phyloP scores from a whole-genome alignment of 1,140 invertebrate genomes.

The Atopsyche davidsoni region DNA sequence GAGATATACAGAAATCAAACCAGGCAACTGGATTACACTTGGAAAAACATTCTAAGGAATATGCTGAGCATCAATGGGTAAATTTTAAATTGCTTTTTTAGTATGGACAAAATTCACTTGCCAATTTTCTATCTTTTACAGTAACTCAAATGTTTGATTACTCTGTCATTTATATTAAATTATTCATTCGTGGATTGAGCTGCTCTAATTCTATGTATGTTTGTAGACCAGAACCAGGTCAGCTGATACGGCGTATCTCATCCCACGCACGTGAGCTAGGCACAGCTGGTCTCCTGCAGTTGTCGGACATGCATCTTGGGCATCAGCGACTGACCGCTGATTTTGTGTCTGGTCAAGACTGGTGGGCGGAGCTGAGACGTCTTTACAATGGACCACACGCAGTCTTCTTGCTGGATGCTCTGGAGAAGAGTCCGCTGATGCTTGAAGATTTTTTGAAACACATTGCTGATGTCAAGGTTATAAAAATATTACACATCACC shows the following conservation, averaged over 20 bases:
- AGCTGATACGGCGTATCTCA: slow-evolving; percentile 11
- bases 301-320: slow-evolving; percentile 37
- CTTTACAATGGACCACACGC: slow-evolving; percentile 36
- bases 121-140: no score
- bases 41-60: slow-evolving; percentile 16
- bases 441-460: slow-evolving; percentile 37
- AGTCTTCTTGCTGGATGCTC: slow-evolving; percentile 33
- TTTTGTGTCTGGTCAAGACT: slow-evolving; percentile 39
- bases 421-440: slow-evolving; percentile 38
- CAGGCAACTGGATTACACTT: not conserved
- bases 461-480: slow-evolving; percentile 42
- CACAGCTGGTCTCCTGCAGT: slow-evolving; percentile 39
- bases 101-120: no score
- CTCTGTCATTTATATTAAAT: no score
- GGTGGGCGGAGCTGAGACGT: slow-evolving; percentile 37
- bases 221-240: slow-evolving; percentile 18
- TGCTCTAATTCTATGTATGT: not conserved
- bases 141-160: no score
- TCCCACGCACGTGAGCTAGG: slow-evolving; percentile 37
- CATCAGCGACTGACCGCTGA: slow-evolving; percentile 35
- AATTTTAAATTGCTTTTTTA: no score
- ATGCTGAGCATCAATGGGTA: no score
- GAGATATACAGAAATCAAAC: slow-evolving; percentile 1
- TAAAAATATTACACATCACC: no score
- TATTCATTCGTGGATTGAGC: no score